These are phyloP conservation scores for Enchytraeus crypticus DNA, from an alignment of 2,888 invertebrate genomes.

Conservation along the genomic window DNA sequence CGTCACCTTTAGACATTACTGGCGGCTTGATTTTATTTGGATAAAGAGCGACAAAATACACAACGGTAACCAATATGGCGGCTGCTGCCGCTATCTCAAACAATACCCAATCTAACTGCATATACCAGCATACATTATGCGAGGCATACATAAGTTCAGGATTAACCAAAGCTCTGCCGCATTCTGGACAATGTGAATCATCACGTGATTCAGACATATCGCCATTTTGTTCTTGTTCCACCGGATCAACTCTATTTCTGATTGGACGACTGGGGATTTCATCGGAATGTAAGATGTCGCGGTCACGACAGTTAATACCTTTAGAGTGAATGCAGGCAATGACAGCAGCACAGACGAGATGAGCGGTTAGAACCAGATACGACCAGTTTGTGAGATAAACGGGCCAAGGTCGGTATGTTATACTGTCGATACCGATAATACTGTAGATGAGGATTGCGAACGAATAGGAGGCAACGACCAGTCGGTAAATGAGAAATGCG, in stretches of 20 bases:
- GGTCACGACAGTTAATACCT: not conserved
- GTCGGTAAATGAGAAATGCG: constrained; percentile 32
- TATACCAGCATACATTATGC: constrained; percentile 7
- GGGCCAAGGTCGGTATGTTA: constrained; percentile 25
- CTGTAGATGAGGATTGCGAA: constrained; percentile 31
- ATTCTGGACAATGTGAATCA: not conserved
- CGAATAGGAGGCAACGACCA: constrained; percentile 33
- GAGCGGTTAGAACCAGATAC: constrained; percentile 33
- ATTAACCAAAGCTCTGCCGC: no score
- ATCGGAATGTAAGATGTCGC: not conserved
- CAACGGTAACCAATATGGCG: constrained; percentile 31
- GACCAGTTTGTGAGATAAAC: constrained; percentile 43
- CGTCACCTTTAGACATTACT: constrained; percentile 10
- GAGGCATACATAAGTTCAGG: no score
- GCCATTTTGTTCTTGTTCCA: not conserved
- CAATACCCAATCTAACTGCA: constrained; percentile 22
- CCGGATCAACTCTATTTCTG: not conserved
- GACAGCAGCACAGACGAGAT: constrained; percentile 24
- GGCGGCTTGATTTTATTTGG: not conserved
- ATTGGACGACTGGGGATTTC: not conserved
- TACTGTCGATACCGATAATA: constrained; percentile 19
- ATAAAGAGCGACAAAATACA: constrained; percentile 13
- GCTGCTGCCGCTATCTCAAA: constrained; percentile 3
- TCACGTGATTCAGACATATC: not conserved
- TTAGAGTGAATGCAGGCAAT: constrained; percentile 4